phyloP scores from a whole-genome alignment of 2,797 vertebrate species.

The Parotocinclus haroldoi region DNA sequence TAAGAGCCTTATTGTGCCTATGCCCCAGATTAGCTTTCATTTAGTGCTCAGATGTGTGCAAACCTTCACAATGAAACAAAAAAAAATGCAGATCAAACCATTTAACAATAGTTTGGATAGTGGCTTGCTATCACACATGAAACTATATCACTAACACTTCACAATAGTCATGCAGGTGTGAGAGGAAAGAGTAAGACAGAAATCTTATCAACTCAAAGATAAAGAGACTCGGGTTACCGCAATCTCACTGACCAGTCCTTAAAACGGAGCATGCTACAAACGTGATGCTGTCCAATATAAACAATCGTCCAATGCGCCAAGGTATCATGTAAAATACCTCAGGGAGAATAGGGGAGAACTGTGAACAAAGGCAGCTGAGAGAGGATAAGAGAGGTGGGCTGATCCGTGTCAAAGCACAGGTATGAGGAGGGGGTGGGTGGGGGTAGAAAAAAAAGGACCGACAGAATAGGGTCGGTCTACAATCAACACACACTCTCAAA shows the following conservation, averaged over 20 bases:
- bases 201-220: constrained; percentile 63
- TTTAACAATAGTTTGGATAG: constrained; percentile 57
- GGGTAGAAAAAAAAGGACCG: constrained; percentile 47
- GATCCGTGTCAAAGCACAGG: constrained; percentile 55
- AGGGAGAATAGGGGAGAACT: constrained; percentile 43
- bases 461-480: constrained; percentile 39
- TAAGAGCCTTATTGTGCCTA: constrained; percentile 27
- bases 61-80: constrained; percentile 58
- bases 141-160: constrained; percentile 55
- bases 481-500: constrained; percentile 22
- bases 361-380: constrained; percentile 40
- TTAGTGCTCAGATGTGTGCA: constrained; percentile 52
- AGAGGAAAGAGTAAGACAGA: constrained; percentile 59
- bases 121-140: constrained; percentile 60
- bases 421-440: constrained; percentile 49
- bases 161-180: constrained; percentile 71
- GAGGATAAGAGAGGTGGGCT: constrained; percentile 40
- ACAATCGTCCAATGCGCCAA: constrained; percentile 65
- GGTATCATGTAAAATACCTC: constrained; percentile 62
- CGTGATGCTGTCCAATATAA: constrained; percentile 48
- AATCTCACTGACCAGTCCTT: constrained; percentile 58
- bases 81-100: constrained; percentile 68
- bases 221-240: constrained; percentile 69
- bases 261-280: constrained; percentile 52
- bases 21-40: constrained; percentile 60